phyloP scores from a whole-genome alignment of 2,113 vertebrate genomes.

The Anthoscopus minutus region DNA sequence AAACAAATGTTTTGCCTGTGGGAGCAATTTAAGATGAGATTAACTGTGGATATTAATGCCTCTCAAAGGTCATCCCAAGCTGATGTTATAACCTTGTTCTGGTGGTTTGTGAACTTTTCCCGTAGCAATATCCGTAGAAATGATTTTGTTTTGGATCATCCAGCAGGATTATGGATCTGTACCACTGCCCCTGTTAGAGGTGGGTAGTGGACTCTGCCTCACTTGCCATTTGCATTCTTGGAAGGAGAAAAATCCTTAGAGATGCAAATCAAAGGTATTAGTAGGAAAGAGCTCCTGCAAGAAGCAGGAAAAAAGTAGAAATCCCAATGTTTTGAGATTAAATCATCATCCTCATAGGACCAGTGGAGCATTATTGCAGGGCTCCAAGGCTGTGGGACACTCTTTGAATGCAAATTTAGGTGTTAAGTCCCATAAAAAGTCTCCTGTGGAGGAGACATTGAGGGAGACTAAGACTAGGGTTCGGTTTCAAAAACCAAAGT shows the following conservation, averaged over 20 bases:
- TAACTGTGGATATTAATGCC: background rate
- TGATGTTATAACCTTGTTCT: background rate
- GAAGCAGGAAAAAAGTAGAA: background rate
- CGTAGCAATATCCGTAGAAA: background rate
- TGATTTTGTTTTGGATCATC: background rate
- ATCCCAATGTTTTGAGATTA: background rate
- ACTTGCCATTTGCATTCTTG: background rate
- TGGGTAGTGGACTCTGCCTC: background rate
- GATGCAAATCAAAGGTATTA: background rate
- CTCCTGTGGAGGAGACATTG: background rate
- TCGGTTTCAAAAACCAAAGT: rapidly evolving
- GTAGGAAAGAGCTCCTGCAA: background rate
- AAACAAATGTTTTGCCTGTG: background rate
- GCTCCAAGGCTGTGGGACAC: background rate
- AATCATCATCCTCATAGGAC: background rate
- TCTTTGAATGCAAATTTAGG: background rate
- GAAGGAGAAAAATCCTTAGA: background rate
- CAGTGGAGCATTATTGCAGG: background rate
- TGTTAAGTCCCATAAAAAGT: background rate
- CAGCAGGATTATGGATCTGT: background rate
- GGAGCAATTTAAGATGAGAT: background rate
- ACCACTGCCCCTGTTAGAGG: background rate
- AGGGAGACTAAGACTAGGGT: background rate
- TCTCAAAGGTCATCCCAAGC: background rate
- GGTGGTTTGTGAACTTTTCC: background rate